Conservation (phyloP, 1,140 invertebrate genomes). For the Hyles vespertilio region DNA sequence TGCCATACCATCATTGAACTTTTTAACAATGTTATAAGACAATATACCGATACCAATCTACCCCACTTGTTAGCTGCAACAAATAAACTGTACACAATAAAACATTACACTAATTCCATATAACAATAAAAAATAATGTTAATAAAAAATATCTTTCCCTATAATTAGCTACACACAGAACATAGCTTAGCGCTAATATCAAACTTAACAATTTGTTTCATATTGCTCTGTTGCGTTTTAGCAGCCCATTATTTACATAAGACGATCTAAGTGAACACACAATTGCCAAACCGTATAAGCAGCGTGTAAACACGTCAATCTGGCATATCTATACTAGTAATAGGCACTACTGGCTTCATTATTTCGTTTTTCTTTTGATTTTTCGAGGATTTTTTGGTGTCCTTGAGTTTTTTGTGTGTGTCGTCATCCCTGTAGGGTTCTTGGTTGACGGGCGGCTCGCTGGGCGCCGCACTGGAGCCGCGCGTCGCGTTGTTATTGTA, state of each 20-base stretch:
- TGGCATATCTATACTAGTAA: constrained; percentile 91
- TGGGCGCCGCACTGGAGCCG: constrained; percentile 59
- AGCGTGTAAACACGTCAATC: constrained; percentile 78
- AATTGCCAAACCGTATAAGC: constrained; percentile 2
- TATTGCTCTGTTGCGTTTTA: constrained; percentile 43
- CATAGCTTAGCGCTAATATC: constrained; percentile 37
- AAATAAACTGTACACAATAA: constrained; percentile 16
- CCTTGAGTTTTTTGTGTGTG: constrained; percentile 76
- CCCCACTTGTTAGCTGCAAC: not conserved
- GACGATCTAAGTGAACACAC: constrained; percentile 15
- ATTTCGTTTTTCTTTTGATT: constrained; percentile 83
- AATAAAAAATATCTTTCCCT: constrained; percentile 20
- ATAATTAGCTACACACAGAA: constrained; percentile 20
- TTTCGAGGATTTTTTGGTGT: constrained; percentile 78
- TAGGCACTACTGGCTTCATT: constrained; percentile 89
- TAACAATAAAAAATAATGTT: constrained; percentile 34
- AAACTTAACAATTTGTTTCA: constrained; percentile 56
- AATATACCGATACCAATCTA: too few species aligned
- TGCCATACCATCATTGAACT: too few species aligned
- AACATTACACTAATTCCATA: constrained; percentile 14
- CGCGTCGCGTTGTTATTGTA: constrained; percentile 84
- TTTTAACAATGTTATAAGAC: too few species aligned
- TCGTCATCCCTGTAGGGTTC: constrained; percentile 76
- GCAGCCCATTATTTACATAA: constrained; percentile 46
- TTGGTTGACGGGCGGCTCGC: constrained; percentile 69